A percentile compares a stretch with the other conserved stretches of the same genome.
Evolutionary conservation across 2,888 invertebrate species (phyloP).

Genomic region (Coremacera marginata): DNA sequence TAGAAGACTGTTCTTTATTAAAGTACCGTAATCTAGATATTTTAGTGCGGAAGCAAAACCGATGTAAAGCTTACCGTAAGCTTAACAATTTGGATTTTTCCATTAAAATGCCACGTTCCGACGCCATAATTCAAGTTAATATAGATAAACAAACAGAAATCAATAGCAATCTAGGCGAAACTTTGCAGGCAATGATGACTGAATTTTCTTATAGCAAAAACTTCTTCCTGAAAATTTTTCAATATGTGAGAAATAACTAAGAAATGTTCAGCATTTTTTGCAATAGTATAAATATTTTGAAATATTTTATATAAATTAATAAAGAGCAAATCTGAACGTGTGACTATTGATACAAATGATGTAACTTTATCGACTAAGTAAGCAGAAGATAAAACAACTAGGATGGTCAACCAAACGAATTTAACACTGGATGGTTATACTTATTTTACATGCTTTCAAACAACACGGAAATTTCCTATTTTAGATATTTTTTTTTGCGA

Average conservation of each 20-base stretch:
- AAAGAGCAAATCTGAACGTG: too few relatives aligned
- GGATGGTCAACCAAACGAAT: too few relatives aligned
- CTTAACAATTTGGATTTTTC: slow-evolving; percentile 68
- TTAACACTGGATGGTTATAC: too few relatives aligned
- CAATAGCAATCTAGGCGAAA: slow-evolving; percentile 73
- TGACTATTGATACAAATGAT: too few relatives aligned
- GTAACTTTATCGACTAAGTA: too few relatives aligned
- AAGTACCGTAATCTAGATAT: slow-evolving; percentile 70
- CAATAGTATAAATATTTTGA: too few relatives aligned
- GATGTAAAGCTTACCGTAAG: slow-evolving; percentile 74
- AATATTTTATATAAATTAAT: too few relatives aligned
- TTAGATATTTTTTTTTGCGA: too few relatives aligned
- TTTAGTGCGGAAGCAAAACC: slow-evolving; percentile 79
- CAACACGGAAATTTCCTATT: too few relatives aligned
- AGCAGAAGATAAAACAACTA: too few relatives aligned
- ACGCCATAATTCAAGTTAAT: slow-evolving; percentile 71
- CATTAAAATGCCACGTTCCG: slow-evolving; percentile 62
- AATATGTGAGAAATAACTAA: not conserved
- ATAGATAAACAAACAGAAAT: slow-evolving; percentile 73
- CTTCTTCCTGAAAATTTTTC: slow-evolving; percentile 66
- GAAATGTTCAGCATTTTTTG: too few relatives aligned
- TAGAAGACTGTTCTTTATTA: slow-evolving; percentile 66
- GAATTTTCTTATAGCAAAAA: slow-evolving; percentile 76
- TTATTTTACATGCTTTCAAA: too few relatives aligned
- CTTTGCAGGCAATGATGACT: slow-evolving; percentile 72